A percentile compares a stretch with the other conserved stretches of the same genome.
Evolutionary conservation across 2,113 vertebrate species (phyloP).

Genomic region (Barnardius zonarius): DNA sequence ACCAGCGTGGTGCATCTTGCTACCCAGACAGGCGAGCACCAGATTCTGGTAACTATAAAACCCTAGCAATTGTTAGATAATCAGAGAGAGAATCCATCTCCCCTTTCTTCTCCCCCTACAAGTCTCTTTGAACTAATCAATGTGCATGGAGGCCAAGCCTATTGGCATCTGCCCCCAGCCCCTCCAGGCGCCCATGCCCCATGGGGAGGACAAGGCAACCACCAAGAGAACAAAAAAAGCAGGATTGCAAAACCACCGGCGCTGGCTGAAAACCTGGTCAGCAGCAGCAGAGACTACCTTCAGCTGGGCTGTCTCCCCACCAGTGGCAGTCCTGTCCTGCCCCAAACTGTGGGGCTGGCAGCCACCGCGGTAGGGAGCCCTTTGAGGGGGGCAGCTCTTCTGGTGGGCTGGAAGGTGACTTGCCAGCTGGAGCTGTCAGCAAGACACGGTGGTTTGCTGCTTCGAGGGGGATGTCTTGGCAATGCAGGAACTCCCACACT

Average conservation of each 20-base stretch:
- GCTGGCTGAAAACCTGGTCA: neutral
- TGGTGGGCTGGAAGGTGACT: neutral
- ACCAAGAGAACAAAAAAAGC: neutral
- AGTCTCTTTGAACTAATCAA: neutral
- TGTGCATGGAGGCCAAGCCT: neutral
- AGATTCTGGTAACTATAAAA: neutral
- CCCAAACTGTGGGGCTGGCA: neutral
- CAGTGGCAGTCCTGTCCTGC: neutral
- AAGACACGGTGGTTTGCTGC: neutral
- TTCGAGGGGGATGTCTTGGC: neutral
- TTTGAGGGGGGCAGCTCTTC: neutral
- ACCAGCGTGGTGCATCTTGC: fast-evolving
- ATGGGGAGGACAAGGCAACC: fast-evolving
- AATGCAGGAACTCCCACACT: slow-evolving; percentile 42
- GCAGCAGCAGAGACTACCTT: neutral
- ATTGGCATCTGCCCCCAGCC: neutral
- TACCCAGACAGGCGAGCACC: neutral
- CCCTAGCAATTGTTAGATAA: neutral
- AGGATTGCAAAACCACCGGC: neutral
- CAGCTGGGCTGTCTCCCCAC: neutral
- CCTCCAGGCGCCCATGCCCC: fast-evolving
- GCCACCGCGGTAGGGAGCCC: neutral
- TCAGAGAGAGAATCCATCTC: neutral
- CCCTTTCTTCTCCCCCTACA: neutral
- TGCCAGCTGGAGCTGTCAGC: slow-evolving; percentile 35